Evolutionary conservation across 2,797 vertebrate species (phyloP), one percentile per base, ranked within the genome.

Genomic region (Acrocephalus scirpaceus): DNA sequence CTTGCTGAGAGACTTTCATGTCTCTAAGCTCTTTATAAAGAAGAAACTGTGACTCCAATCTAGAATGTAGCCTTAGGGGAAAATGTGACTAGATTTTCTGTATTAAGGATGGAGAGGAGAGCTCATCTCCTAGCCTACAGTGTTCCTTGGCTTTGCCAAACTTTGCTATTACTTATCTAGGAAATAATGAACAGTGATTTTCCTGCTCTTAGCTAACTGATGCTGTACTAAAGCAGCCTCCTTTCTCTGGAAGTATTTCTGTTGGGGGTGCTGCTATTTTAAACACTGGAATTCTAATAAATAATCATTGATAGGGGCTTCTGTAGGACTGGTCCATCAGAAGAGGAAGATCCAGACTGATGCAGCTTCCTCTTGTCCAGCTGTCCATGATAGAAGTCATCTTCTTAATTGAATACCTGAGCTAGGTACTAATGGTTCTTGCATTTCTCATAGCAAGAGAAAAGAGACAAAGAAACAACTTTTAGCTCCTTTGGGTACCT

Each of bases 321-420:
- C 56, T 78, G 36, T 29, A n/a, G 44, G 29, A 50, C 21, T 4
- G 2, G 10, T 57, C 54, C 13, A 5, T 45, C 48, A 48, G 40
- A 65, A 74, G 13, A 8, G 13, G 20, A 56, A 71, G 32, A 66
- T 42, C 16, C 18, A 74, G 45, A 19, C 36, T n/a, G 32, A n/a
- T 42, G 30, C 27, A 62, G 2, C 34, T 77, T 71, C 30, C n/a
- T 62, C 54, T 34, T 72, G 16, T 50, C 38, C 40, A 38, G 1
- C 20, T 58, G 18, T 48, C 34, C 5, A 1, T 25, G 18, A 13
- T 0, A 30, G 20, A 10, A 27, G 8, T 32, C 21, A 51, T 54
- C 15, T 36, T 38, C 20, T 62, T 22, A 50, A 30, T 5, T 13
- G 9, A 12, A 26, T 61, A 42, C 8, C 7, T 45, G 5, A 75